phyloP scores from a whole-genome alignment of 2,113 vertebrate genomes.

The Asarcornis scutulata region DNA sequence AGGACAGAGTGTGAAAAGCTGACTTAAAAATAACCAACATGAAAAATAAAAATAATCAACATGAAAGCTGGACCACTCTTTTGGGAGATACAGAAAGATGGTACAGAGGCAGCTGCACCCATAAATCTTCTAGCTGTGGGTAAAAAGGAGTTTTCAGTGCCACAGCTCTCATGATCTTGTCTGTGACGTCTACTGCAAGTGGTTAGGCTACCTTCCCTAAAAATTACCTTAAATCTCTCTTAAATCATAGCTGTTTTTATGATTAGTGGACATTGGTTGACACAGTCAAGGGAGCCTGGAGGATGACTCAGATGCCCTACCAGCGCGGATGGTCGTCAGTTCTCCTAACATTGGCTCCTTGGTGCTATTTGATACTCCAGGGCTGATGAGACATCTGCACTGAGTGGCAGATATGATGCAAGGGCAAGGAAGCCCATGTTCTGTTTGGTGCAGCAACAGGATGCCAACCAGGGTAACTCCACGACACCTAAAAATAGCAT shows the following conservation, averaged over 20 bases:
- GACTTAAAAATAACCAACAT: background rate
- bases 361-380: background rate
- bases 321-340: background rate
- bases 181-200: background rate
- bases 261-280: background rate
- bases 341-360: background rate
- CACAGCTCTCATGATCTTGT: background rate
- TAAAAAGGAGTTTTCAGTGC: background rate
- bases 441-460: background rate
- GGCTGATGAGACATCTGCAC: background rate
- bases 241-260: background rate
- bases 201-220: background rate
- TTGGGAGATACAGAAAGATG: background rate
- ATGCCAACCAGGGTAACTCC: background rate
- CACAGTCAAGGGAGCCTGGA: background rate
- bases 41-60: too few species aligned
- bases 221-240: background rate
- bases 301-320: background rate
- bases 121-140: background rate
- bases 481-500: constrained; percentile 8
- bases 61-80: background rate
- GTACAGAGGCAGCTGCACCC: background rate
- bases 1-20: background rate
- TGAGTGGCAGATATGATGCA: background rate
- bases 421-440: background rate